Evolutionary conservation across 1,140 invertebrate species (phyloP).

Genomic region (Drosophila nebulosa): DNA sequence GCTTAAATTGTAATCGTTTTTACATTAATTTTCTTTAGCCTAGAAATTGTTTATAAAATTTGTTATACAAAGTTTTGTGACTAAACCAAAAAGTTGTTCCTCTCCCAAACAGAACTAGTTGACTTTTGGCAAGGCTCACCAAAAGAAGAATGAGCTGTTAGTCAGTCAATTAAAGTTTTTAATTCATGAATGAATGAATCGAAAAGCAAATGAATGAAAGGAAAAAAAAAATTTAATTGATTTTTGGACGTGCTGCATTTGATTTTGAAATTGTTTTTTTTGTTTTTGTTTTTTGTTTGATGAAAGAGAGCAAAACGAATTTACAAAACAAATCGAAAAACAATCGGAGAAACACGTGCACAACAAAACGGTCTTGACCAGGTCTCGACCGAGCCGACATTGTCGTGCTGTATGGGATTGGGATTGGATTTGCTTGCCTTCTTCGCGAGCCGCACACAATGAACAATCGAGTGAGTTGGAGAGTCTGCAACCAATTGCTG

Average conservation of each 20-base stretch:
- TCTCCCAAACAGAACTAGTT: background rate
- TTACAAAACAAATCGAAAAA: slow-evolving; percentile 77
- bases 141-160: slow-evolving; percentile 19
- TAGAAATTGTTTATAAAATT: too few species aligned
- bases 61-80: too few species aligned
- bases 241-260: slow-evolving; percentile 57
- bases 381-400: slow-evolving; percentile 9
- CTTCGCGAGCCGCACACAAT: slow-evolving; percentile 65
- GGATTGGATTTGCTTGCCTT: slow-evolving; percentile 73
- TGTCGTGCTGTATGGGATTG: background rate
- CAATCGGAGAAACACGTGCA: slow-evolving; percentile 68
- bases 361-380: slow-evolving; percentile 48
- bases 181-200: slow-evolving; percentile 7
- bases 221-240: background rate
- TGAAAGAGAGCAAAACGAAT: slow-evolving; percentile 82
- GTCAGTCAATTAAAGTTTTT: slow-evolving; percentile 16
- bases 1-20: too few species aligned
- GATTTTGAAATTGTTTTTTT: slow-evolving; percentile 15
- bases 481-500: slow-evolving; percentile 8
- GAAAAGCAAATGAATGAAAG: slow-evolving; percentile 17
- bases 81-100: background rate
- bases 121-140: background rate
- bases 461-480: slow-evolving; percentile 66
- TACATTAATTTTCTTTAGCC: too few species aligned
- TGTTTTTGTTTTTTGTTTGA: slow-evolving; percentile 69